These are phyloP conservation scores for Brachyhypopomus occidentalis DNA, from an alignment of 2,113 vertebrate genomes.

Conservation along the genomic window DNA sequence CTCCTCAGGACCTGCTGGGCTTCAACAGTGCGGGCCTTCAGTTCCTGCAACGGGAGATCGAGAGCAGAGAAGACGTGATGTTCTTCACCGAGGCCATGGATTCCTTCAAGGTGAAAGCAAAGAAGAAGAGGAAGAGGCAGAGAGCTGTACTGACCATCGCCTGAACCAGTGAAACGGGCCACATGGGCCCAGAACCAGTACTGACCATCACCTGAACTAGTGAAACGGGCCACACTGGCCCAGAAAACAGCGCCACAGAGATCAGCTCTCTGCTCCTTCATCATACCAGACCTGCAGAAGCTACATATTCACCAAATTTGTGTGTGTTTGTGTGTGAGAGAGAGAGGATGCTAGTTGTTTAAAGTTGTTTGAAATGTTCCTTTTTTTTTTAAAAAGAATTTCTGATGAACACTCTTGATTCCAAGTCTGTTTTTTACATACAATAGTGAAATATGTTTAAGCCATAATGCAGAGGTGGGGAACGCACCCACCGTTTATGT, in stretches of 20 bases:
- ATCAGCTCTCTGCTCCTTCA: too few relatives aligned
- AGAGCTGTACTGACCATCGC: conserved; percentile 83
- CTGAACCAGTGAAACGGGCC: conserved; percentile 58
- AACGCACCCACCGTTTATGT: not conserved
- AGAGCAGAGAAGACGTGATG: conserved; percentile 88
- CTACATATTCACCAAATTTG: not conserved
- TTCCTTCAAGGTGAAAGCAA: conserved; percentile 83
- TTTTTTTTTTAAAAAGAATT: not conserved
- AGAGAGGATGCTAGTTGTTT: not conserved
- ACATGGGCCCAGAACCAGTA: too few relatives aligned
- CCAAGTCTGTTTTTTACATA: not conserved
- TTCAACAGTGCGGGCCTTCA: conserved; percentile 92
- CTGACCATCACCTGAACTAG: too few relatives aligned
- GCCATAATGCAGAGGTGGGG: not conserved
- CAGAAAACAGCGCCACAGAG: too few relatives aligned
- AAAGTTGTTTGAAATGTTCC: not conserved
- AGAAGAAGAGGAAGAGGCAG: conserved; percentile 87
- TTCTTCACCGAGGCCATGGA: conserved; percentile 94
- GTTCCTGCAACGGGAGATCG: conserved; percentile 89
- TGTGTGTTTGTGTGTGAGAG: not conserved
- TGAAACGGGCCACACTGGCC: too few relatives aligned
- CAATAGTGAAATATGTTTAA: not conserved
- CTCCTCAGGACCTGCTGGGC: conserved; percentile 85
- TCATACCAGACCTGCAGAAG: not conserved
- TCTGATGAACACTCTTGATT: not conserved